A percentile compares a stretch with the other conserved stretches of the same genome.
Evolutionary conservation across 2,888 invertebrate genomes (phyloP).

Genomic region (Chironomus tentans): DNA sequence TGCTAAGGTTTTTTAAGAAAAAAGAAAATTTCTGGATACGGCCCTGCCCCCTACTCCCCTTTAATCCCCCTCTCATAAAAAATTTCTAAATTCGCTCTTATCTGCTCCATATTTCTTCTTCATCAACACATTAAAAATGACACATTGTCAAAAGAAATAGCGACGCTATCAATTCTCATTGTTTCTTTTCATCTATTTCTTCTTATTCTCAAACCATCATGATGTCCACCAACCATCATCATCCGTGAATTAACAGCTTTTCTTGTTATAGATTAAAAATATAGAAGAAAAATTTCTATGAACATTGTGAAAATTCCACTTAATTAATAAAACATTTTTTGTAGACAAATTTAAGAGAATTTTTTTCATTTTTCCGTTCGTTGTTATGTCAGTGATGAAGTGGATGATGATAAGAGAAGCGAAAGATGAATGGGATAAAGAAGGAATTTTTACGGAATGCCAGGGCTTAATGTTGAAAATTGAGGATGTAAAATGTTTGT

Average conservation of each 20-base stretch:
- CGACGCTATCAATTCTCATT: background rate
- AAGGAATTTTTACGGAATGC: background rate
- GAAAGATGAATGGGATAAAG: background rate
- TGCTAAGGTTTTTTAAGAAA: too few relatives aligned
- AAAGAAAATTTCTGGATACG: too few relatives aligned
- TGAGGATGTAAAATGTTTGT: background rate
- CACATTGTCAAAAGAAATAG: background rate
- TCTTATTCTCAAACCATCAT: background rate
- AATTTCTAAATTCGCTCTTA: too few relatives aligned
- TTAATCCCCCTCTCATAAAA: too few relatives aligned
- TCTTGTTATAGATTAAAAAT: background rate
- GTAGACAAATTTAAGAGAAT: conserved; percentile 6
- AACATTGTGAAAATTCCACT: background rate
- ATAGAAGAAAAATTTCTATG: background rate
- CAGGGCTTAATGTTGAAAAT: background rate
- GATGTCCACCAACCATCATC: background rate
- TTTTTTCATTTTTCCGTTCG: too few relatives aligned
- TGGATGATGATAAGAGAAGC: background rate
- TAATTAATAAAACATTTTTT: conserved; percentile 16
- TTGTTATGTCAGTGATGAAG: background rate
- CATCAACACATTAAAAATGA: background rate
- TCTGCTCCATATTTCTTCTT: background rate
- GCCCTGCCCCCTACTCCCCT: too few relatives aligned
- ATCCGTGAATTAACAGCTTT: background rate
- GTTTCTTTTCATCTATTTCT: background rate